A percentile compares a stretch with the other conserved stretches of the same genome.
phyloP scores from a whole-genome alignment of 1,140 invertebrate species.

The Drosophila paulistorum region DNA sequence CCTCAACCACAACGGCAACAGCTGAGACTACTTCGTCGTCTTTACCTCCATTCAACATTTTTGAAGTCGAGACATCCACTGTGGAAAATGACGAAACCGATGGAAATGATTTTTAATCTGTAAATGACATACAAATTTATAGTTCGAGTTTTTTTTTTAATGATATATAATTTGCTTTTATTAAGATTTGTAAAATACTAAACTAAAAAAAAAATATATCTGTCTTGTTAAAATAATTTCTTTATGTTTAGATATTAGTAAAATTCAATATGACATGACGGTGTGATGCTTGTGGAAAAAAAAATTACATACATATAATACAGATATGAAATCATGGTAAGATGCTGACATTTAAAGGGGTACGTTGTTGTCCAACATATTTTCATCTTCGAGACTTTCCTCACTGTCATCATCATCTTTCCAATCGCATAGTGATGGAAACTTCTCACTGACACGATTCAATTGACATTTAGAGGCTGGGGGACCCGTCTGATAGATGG shows the following conservation, averaged over 20 bases:
- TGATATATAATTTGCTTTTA: background rate
- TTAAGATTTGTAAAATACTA: background rate
- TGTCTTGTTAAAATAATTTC: background rate
- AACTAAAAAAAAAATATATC: background rate
- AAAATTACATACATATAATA: background rate
- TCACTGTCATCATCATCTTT: conserved; percentile 44
- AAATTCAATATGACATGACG: background rate
- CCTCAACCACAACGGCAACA: background rate
- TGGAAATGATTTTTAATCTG: background rate
- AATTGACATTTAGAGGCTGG: conserved; percentile 59
- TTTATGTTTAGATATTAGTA: background rate
- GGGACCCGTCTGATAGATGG: conserved; percentile 61
- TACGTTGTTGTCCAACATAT: conserved; percentile 57
- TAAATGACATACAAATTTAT: background rate
- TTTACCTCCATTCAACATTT: conserved; percentile 45
- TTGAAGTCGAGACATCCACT: conserved; percentile 5
- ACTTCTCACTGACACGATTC: conserved; percentile 56
- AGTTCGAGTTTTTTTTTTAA: background rate
- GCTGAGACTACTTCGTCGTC: conserved; percentile 13
- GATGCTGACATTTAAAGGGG: conserved; percentile 21
- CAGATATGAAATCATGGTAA: background rate
- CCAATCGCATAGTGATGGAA: conserved; percentile 67
- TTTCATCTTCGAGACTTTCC: conserved; percentile 49
- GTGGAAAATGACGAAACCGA: background rate
- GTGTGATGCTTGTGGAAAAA: background rate